These are phyloP conservation scores for Leucosticte australis DNA, from an alignment of 2,113 vertebrate species.

Conservation along the genomic window DNA sequence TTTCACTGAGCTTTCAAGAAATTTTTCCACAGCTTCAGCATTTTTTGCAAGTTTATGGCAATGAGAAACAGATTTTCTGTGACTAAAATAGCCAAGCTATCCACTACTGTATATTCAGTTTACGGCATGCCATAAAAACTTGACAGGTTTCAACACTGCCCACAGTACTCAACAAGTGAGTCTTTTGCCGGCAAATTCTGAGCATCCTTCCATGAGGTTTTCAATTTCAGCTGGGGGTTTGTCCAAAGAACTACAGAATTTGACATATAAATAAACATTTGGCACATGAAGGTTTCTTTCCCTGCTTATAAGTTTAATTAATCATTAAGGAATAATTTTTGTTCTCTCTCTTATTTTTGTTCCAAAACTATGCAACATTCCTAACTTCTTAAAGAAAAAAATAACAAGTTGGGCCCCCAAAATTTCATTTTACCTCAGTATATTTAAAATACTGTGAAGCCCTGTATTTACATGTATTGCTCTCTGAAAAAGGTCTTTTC, in stretches of 20 bases:
- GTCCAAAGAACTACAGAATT: not conserved
- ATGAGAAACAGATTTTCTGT: not conserved
- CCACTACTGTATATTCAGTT: not conserved
- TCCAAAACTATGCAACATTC: not conserved
- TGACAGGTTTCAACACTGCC: not conserved
- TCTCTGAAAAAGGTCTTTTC: not conserved
- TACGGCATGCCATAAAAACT: not conserved
- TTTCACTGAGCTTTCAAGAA: not conserved
- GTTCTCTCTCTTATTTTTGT: not conserved
- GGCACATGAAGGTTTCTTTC: not conserved
- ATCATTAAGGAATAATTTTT: not conserved
- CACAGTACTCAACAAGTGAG: not conserved
- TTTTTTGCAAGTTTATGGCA: not conserved
- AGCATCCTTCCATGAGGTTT: not conserved
- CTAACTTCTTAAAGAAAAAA: not conserved
- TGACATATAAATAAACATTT: not conserved
- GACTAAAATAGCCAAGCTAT: not conserved
- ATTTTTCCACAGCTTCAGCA: not conserved
- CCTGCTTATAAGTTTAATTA: not conserved
- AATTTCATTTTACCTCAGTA: not conserved
- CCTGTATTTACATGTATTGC: not conserved
- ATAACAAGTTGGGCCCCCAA: not conserved
- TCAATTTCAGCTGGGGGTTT: not conserved
- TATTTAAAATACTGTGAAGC: not conserved
- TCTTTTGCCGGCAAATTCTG: not conserved